Conservation (phyloP, 2,113 vertebrate genomes). For the Scophthalmus maximus region DNA sequence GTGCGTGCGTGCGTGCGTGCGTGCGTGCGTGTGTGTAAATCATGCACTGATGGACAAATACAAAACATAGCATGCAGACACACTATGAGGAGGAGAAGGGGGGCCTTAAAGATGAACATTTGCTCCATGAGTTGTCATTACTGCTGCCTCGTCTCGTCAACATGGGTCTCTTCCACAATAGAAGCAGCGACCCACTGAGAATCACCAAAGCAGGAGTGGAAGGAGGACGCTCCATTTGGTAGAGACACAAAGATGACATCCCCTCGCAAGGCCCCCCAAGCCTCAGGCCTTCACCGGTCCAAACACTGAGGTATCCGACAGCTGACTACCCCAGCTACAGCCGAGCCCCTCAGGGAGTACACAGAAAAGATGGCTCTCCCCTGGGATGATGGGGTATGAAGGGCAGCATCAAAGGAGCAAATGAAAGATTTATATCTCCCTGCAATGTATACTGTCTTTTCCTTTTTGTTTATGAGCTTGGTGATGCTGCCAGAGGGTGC, state of each 20-base stretch:
- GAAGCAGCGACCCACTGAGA: constrained; percentile 61
- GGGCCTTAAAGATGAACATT: constrained; percentile 6
- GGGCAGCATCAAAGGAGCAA: constrained; percentile 57
- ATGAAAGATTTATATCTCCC: constrained; percentile 70
- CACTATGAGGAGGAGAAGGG: not conserved
- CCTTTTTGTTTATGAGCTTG: constrained; percentile 33
- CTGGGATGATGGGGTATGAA: constrained; percentile 53
- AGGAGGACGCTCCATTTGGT: constrained; percentile 56
- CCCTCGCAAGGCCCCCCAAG: not conserved
- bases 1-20: constrained; percentile 31
- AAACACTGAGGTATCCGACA: constrained; percentile 51
- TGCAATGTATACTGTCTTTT: constrained; percentile 44
- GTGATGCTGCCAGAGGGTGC: constrained; percentile 51
- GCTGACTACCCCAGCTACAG: constrained; percentile 69
- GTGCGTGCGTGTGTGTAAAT: constrained; percentile 24
- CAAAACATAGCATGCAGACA: constrained; percentile 62
- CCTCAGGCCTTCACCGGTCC: not conserved
- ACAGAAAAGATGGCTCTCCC: constrained; percentile 54
- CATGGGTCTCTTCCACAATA: constrained; percentile 59
- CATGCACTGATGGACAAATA: constrained; percentile 53
- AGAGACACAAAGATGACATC: constrained; percentile 54
- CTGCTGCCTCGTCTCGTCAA: constrained; percentile 24
- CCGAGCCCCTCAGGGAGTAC: constrained; percentile 48
- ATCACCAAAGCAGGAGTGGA: constrained; percentile 48
- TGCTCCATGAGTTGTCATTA: constrained; percentile 26